These are phyloP conservation scores for Turdus rufiventris DNA, from an alignment of 2,113 vertebrate genomes.

Conservation along the genomic window DNA sequence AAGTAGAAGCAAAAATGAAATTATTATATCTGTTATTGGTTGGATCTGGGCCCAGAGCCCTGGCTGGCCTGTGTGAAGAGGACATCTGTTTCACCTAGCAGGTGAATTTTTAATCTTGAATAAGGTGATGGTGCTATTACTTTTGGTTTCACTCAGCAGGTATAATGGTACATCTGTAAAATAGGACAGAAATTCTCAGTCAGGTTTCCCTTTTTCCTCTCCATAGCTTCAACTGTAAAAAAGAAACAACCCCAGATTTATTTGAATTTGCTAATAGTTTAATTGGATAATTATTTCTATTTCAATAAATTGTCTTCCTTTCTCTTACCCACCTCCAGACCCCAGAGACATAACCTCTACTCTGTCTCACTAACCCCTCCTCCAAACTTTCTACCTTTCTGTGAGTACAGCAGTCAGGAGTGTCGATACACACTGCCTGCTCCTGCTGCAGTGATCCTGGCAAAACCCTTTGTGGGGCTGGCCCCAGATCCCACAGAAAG, in stretches of 20 bases:
- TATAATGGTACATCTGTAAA: neutral
- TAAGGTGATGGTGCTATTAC: neutral
- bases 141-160: neutral
- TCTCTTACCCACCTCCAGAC: neutral
- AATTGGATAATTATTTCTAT: neutral
- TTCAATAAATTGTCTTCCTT: neutral
- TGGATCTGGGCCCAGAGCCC: neutral
- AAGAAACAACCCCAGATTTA: neutral
- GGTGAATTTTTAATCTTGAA: neutral
- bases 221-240: neutral
- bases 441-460: neutral
- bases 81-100: neutral
- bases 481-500: neutral
- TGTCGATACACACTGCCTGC: neutral
- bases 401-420: neutral
- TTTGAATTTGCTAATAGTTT: neutral
- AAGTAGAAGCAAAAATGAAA: neutral
- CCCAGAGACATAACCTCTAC: neutral
- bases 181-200: neutral
- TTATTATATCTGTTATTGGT: neutral
- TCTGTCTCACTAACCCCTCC: neutral
- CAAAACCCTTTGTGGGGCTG: rapidly evolving
- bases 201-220: neutral
- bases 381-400: neutral
- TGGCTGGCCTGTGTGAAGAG: neutral